Percentiles rank a stretch among this genome's conserved stretches.
Conservation (phyloP, 2,797 vertebrate species). For the Muscicapa striata region DNA sequence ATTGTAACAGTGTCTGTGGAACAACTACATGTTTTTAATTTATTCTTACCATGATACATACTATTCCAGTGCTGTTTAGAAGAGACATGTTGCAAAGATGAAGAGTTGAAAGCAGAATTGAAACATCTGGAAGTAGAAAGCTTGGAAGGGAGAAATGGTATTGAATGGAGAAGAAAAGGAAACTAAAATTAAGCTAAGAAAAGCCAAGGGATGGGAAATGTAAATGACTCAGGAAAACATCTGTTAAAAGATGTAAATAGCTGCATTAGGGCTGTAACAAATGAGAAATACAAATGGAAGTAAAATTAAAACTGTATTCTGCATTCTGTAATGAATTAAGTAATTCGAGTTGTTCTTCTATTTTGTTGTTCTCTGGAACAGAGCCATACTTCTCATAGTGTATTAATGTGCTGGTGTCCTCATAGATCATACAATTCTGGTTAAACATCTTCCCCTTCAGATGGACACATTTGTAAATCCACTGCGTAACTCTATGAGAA, state of each 20-base stretch:
- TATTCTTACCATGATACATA: not conserved
- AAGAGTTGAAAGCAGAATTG: not conserved
- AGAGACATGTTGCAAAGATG: not conserved
- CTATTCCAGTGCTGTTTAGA: not conserved
- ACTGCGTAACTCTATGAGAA: constrained; percentile 97
- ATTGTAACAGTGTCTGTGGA: not conserved
- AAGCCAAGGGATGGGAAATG: not conserved
- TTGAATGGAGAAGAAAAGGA: not conserved
- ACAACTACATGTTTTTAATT: not conserved
- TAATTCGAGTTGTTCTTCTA: not conserved
- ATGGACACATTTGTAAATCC: constrained; percentile 99
- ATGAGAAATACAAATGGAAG: not conserved
- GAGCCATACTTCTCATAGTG: constrained; percentile 29
- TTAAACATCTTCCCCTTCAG: constrained; percentile 80
- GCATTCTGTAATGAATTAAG: not conserved
- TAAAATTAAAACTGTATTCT: not conserved
- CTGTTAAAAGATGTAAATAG: not conserved
- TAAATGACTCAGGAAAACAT: not conserved
- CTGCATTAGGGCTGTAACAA: not conserved
- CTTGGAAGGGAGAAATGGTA: not conserved
- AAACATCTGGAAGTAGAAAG: constrained; percentile 5
- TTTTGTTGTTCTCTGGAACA: constrained; percentile 17
- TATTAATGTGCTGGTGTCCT: constrained; percentile 57
- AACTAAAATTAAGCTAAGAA: constrained; percentile 19
- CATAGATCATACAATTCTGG: constrained; percentile 62